These are phyloP conservation scores for Galbula dea DNA, from an alignment of 2,113 vertebrate species.

Conservation along the genomic window DNA sequence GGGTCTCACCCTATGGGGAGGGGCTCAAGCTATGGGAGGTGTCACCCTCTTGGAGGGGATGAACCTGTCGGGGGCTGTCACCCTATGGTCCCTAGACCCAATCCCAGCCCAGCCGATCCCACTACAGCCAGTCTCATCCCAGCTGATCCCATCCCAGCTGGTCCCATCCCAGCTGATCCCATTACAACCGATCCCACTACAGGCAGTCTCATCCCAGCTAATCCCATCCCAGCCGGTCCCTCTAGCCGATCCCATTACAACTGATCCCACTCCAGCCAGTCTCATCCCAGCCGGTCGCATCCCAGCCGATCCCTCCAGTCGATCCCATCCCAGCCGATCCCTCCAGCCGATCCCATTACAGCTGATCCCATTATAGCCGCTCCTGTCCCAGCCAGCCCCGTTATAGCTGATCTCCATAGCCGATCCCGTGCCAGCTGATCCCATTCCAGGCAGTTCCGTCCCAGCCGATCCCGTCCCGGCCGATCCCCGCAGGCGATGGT, in stretches of 20 bases:
- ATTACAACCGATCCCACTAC: rapidly evolving
- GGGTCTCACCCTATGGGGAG: background rate
- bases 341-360: rapidly evolving
- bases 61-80: background rate
- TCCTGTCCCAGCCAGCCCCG: rapidly evolving
- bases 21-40: too few species aligned
- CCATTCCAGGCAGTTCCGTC: rapidly evolving
- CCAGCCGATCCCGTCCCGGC: too few species aligned
- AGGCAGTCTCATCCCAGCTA: rapidly evolving
- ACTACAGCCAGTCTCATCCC: rapidly evolving
- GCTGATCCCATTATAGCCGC: rapidly evolving
- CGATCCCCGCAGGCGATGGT: background rate
- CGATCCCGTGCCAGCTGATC: background rate
- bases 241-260: rapidly evolving
- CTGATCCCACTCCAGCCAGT: background rate
- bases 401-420: background rate
- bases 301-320: background rate
- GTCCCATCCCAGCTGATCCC: background rate
- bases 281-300: rapidly evolving
- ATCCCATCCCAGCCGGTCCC: background rate
- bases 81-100: background rate
- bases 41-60: background rate
- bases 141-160: background rate
- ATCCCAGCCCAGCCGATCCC: rapidly evolving
- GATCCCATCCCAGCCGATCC: background rate